Base-by-base conservation (phyloP, 2,888 invertebrate species). In the Plebejus melissa region DNA sequence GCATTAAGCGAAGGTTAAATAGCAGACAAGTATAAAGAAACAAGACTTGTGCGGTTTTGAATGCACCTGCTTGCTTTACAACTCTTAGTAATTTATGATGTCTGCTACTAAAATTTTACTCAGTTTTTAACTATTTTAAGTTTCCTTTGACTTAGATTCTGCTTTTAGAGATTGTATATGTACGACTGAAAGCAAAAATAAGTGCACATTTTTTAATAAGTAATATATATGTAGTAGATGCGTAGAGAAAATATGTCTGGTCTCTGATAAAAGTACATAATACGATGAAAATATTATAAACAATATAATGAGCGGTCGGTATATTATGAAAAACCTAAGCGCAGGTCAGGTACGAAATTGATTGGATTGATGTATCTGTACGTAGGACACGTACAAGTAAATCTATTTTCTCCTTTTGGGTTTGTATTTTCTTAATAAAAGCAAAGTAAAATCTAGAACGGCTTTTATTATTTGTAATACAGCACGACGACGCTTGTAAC, bases 1-100 rank as follows among this genome's bases (percentile, higher is more conserved):
- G 16, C 70, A 41, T 70, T 28, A 70, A 70, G 71, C 50, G 16
- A 71, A 71, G 71, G 71, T 71, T 71, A 71, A 71, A 71, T 28
- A 36, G 71, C 46, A 71, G 71, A 71, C 71, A 46, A 50, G 50
- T 28, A 46, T 71, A 46, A 50, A 71, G 71, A 46, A 71, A 71
- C 50, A 71, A 71, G 71, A 46, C 50, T 65, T 65, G 46, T 71
- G 46, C 5, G 71, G 71, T 46, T 71, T 46, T 71, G 22, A 50
- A 46, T 71, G 71, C 28, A 13, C 50, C 41, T 50, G 28, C 46
- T 50, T 46, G 28, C 46, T 46, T 9, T 50, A 50, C 16, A 71
- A 71, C 46, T 28, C 9, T 41, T 22, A 16, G 28, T 28, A 71
- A 71, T 71, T 71, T 71, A 46, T 50, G 71, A 11, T 11, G 38